Conservation (phyloP, 53 echinoderm and acorn worm species). For the Paelopatides confundens region DNA sequence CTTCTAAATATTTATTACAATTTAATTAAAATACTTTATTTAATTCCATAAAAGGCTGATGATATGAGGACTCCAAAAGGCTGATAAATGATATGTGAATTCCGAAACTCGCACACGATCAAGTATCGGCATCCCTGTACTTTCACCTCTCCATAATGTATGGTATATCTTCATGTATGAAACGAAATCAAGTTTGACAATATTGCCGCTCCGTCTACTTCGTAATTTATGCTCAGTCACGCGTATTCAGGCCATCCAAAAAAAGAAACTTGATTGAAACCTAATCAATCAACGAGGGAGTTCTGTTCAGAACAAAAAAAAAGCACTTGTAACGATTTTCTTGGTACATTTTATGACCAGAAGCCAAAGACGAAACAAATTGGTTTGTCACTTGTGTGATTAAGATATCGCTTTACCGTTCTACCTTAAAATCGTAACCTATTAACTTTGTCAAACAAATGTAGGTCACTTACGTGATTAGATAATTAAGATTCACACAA, state of each 20-base stretch:
- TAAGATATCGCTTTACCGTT: background rate
- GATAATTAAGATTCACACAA: background rate
- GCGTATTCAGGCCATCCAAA: background rate
- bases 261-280: background rate
- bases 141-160: too few relatives aligned
- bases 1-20: too few relatives aligned
- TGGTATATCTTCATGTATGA: too few relatives aligned
- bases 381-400: background rate
- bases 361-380: background rate
- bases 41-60: too few relatives aligned
- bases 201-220: background rate
- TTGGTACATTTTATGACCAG: background rate
- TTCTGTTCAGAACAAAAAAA: background rate
- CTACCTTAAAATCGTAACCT: background rate
- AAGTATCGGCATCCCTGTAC: too few relatives aligned
- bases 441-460: background rate
- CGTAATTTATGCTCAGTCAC: background rate
- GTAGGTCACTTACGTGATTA: slow-evolving; percentile 4
- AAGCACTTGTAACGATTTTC: slow-evolving; percentile 1
- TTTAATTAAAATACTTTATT: too few relatives aligned
- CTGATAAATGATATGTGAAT: too few relatives aligned
- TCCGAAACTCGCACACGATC: too few relatives aligned
- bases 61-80: too few relatives aligned
- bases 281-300: background rate
- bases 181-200: background rate